Percentiles rank a stretch among this genome's conserved stretches.
Evolutionary conservation across 2,113 vertebrate genomes (phyloP).

Genomic region (Sander lucioperca): DNA sequence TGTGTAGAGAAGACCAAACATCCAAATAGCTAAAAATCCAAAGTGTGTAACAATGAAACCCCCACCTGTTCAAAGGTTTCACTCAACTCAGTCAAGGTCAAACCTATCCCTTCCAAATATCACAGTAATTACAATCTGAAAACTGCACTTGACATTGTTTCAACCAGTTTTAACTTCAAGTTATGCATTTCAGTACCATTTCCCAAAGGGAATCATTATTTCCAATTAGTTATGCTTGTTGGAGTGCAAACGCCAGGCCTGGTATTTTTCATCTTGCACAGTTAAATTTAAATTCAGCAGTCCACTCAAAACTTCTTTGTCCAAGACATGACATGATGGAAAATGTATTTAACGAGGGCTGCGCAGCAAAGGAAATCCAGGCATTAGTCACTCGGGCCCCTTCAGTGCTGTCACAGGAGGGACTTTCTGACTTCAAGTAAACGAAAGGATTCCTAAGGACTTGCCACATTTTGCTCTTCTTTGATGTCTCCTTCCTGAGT

Average conservation of each 20-base stretch:
- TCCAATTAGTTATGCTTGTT: not conserved
- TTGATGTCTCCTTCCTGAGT: slow-evolving; percentile 52
- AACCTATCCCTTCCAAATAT: not conserved
- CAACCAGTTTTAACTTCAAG: not conserved
- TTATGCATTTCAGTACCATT: not conserved
- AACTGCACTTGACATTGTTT: not conserved
- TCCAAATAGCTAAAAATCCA: slow-evolving; percentile 48
- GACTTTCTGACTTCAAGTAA: slow-evolving; percentile 56
- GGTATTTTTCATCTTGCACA: not conserved
- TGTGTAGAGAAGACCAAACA: slow-evolving; percentile 56
- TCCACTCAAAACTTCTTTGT: slow-evolving; percentile 40
- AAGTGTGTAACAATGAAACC: slow-evolving; percentile 13
- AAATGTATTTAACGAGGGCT: slow-evolving; percentile 56
- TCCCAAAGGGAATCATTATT: slow-evolving; percentile 1
- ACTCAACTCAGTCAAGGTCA: slow-evolving; percentile 53
- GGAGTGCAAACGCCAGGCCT: slow-evolving; percentile 5
- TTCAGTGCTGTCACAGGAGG: slow-evolving; percentile 48
- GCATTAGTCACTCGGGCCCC: slow-evolving; percentile 55
- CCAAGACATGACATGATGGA: slow-evolving; percentile 68
- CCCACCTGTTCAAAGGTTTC: slow-evolving; percentile 68
- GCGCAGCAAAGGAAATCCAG: slow-evolving; percentile 63
- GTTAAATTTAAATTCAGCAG: slow-evolving; percentile 29
- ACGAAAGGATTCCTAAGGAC: slow-evolving; percentile 50
- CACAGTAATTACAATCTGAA: slow-evolving; percentile 4
- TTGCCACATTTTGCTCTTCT: slow-evolving; percentile 39